Evolutionary conservation across 2,888 invertebrate species (phyloP).

Genomic region (Lasioglossum pauxillum): DNA sequence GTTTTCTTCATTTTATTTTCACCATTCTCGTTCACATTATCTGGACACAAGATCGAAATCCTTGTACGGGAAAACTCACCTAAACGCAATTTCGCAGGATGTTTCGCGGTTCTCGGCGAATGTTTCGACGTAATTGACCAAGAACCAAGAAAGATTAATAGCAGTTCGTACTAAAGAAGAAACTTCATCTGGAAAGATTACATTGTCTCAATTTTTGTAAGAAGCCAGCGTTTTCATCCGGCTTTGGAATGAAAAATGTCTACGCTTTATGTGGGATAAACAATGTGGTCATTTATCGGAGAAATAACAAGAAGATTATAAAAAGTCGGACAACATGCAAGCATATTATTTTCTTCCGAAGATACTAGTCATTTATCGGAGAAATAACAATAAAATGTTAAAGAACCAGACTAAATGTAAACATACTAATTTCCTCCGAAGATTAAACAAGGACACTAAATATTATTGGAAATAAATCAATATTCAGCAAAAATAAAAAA

Average conservation of each 20-base stretch:
- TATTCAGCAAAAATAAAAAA: background rate
- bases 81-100: background rate
- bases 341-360: no score
- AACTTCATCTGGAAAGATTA: background rate
- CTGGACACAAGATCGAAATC: background rate
- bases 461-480: background rate
- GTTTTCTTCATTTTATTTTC: background rate
- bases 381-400: no score
- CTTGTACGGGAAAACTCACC: background rate
- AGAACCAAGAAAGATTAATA: conserved; percentile 4
- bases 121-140: conserved; percentile 2
- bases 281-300: background rate
- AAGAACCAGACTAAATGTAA: no score
- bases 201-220: background rate
- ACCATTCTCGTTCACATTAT: background rate
- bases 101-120: background rate
- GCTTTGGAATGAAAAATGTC: background rate
- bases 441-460: background rate
- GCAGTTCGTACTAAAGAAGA: background rate
- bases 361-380: background rate
- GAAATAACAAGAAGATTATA: background rate
- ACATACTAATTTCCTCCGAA: no score
- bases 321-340: no score
- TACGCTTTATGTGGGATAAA: background rate
- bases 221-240: background rate